Evolutionary conservation across 2,797 vertebrate genomes (phyloP).

Genomic region (Dallia pectoralis): DNA sequence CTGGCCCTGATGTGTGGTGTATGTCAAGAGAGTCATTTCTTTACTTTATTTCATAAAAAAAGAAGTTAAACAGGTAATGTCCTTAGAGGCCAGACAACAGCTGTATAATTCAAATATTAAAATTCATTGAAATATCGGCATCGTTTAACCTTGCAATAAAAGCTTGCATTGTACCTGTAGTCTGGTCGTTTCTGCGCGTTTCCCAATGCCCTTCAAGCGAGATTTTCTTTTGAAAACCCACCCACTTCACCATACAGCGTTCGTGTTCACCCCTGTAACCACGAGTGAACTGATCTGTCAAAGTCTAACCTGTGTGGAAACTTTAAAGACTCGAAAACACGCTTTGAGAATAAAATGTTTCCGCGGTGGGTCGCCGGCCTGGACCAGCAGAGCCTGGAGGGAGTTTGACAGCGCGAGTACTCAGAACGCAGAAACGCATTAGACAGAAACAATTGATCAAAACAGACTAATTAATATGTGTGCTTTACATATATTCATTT

Average conservation of each 20-base stretch:
- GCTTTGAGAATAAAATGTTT: constrained; percentile 71
- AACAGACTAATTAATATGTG: constrained; percentile 77
- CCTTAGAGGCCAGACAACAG: neutral
- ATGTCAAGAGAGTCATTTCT: neutral
- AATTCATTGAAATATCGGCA: neutral
- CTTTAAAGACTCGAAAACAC: constrained; percentile 65
- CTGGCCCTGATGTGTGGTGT: too few species aligned
- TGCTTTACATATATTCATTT: constrained; percentile 80
- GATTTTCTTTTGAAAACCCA: constrained; percentile 41
- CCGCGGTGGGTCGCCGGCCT: constrained; percentile 56
- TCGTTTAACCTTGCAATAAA: neutral
- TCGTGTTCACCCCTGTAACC: constrained; percentile 21
- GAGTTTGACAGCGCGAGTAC: constrained; percentile 59
- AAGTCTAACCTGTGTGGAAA: constrained; percentile 42
- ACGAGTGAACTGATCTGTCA: constrained; percentile 46
- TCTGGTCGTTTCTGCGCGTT: constrained; percentile 22
- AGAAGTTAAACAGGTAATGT: neutral
- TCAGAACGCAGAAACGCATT: constrained; percentile 52
- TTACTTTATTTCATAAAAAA: neutral
- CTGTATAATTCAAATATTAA: neutral
- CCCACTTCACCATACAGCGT: constrained; percentile 30
- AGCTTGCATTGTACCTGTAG: neutral
- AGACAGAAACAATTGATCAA: constrained; percentile 77
- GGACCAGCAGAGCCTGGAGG: constrained; percentile 61
- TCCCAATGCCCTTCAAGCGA: constrained; percentile 24